Percentiles rank a stretch among this genome's conserved stretches.
Conservation (phyloP, 2,113 vertebrate species). For the Lasiurus cinereus region DNA sequence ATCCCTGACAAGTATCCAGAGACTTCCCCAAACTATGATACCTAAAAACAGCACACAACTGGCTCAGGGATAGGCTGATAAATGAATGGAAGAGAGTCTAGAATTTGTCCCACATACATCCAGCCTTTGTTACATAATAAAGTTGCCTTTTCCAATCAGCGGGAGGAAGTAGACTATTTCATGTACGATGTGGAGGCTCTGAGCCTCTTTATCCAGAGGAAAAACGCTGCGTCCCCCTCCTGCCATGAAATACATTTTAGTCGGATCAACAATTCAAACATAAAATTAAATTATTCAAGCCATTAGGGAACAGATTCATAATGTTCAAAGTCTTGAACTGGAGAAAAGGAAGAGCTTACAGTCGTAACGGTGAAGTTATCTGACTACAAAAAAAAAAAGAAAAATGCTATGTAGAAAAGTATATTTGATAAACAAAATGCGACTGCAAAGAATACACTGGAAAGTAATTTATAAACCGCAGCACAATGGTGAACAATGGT, state of each 20-base stretch:
- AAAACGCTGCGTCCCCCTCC: neutral
- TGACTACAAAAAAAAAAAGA: conserved; percentile 44
- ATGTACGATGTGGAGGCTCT: neutral
- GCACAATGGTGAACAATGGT: neutral
- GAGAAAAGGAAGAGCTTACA: neutral
- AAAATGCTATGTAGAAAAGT: conserved; percentile 20
- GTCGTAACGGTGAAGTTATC: neutral
- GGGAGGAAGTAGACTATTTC: neutral
- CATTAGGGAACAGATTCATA: conserved; percentile 3
- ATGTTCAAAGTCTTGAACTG: neutral
- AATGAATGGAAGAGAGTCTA: neutral
- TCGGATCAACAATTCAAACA: neutral
- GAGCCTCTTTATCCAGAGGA: neutral
- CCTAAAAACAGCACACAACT: neutral
- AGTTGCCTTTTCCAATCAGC: neutral
- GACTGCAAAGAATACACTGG: neutral
- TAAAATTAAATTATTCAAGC: conserved; percentile 28
- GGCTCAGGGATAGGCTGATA: neutral
- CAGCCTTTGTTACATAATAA: neutral
- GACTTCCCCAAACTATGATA: neutral
- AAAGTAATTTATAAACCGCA: neutral
- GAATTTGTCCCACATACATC: neutral
- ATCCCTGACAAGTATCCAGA: neutral
- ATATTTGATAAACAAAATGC: conserved; percentile 20
- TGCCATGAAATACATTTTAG: neutral